Evolutionary conservation across 2,797 vertebrate genomes (phyloP), one percentile per base, ranked within the genome.

Genomic region (Hippopotamyrus pictus): DNA sequence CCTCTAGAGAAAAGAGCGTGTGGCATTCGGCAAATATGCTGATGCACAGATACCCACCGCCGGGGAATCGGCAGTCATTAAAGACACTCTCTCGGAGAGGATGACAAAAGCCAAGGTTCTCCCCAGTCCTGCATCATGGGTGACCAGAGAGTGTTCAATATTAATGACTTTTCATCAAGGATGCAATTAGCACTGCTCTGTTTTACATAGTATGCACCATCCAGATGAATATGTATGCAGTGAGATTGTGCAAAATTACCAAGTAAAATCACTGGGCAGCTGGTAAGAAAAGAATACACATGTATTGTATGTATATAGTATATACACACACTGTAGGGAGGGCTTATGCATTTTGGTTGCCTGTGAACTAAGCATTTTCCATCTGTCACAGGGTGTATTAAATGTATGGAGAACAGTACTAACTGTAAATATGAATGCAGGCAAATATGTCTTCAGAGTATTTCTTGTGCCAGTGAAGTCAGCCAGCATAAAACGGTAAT

Each of bases 31-130:
- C 95, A 95, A 96, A 96, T 96, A 95, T 95, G 94, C 95, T 93
- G 90, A 95, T 96, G 95, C 37, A 93, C 93, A 46, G 93, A 93
- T 91, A 94, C 94, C 95, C 93, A 92, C 93, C 95, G 94, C 94
- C 4, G 88, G 95, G 95, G 96, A 96, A 95, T 96, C 96, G 96
- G 96, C 95, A 96, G 96, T 96, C 96, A 96, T 96, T 96, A 96
- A 95, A 96, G 95, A 96, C 95, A 95, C 93, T 50, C 44, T 83
- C 79, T 50, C n/a, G 6, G 19, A 50, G 46, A 84, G 84, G 90
- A 50, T 48, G 41, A 33, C 12, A 37, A 57, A 91, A 91, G 90
- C 91, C 91, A 54, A 14, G 59, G 37, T 93, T 93, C 93, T 93
- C 90, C 92, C 92, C 91, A 4, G 89, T 53, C 59, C 93, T 89